These are phyloP conservation scores for Drosophila stalkeri DNA, from an alignment of 2,888 invertebrate species.

Conservation along the genomic window DNA sequence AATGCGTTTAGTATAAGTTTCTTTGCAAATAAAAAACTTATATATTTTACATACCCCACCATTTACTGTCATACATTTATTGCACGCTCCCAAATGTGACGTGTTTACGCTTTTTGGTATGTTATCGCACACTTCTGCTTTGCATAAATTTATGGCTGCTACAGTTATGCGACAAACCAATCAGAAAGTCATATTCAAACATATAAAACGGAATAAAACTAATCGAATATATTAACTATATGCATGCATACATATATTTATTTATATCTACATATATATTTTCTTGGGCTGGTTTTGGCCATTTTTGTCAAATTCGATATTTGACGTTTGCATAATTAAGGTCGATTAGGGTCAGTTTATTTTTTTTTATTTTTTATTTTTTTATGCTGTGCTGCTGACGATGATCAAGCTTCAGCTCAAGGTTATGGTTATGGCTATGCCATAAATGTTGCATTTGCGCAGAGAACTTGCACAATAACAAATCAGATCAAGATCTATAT, in stretches of 20 bases:
- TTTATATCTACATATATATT: neutral
- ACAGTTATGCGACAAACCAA: conserved; percentile 61
- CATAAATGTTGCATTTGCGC: conserved; percentile 1
- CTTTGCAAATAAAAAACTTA: neutral
- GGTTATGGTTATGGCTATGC: conserved; percentile 71
- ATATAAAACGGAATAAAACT: conserved; percentile 29
- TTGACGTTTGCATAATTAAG: conserved; percentile 73
- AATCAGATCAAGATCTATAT: conserved; percentile 26
- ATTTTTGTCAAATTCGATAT: conserved; percentile 61
- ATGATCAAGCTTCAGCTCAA: conserved; percentile 64
- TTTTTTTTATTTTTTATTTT: too few species aligned
- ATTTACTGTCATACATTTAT: conserved; percentile 1
- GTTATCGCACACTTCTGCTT: conserved; percentile 33
- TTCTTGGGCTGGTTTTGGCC: conserved; percentile 38
- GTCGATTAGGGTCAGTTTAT: conserved; percentile 72
- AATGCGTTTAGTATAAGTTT: too few species aligned
- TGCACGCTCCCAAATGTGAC: conserved; percentile 37
- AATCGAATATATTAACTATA: conserved; percentile 4
- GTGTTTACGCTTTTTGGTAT: conserved; percentile 23
- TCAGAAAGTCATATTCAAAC: conserved; percentile 24
- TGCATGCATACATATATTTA: neutral
- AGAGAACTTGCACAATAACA: conserved; percentile 57
- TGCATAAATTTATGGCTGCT: conserved; percentile 45
- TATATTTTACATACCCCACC: neutral
- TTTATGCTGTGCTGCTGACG: conserved; percentile 1